Percentiles rank a stretch among this genome's conserved stretches.
These are phyloP conservation scores for Platysternon megacephalum DNA, from an alignment of 2,113 vertebrate species.

Conservation along the genomic window DNA sequence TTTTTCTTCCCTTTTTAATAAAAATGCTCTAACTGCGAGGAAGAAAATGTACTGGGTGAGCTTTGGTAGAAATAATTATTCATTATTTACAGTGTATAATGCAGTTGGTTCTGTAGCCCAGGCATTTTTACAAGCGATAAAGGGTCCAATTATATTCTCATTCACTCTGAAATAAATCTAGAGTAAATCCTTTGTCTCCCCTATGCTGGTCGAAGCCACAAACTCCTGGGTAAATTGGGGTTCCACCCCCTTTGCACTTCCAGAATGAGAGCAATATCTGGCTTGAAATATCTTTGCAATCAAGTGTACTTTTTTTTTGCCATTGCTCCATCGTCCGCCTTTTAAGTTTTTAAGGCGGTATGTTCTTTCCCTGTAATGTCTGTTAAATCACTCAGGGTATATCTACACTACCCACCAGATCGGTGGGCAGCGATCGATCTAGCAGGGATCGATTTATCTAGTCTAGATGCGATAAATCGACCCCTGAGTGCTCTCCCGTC, in stretches of 20 bases:
- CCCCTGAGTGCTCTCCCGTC: no score
- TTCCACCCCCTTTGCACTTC: not conserved
- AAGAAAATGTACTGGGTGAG: not conserved
- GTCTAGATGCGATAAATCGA: no score
- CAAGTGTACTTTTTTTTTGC: not conserved
- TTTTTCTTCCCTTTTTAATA: not conserved
- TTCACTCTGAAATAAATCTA: slow-evolving; percentile 20
- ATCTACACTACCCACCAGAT: no score
- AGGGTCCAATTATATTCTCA: not conserved
- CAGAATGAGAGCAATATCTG: not conserved
- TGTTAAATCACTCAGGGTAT: not conserved
- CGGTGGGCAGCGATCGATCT: no score
- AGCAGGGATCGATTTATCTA: no score
- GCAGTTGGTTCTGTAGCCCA: not conserved
- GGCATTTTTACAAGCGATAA: slow-evolving; percentile 21
- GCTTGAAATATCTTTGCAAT: not conserved
- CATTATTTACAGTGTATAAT: not conserved
- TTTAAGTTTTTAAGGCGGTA: not conserved
- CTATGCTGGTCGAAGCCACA: not conserved
- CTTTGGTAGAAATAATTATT: slow-evolving; percentile 17
- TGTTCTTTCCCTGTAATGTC: not conserved
- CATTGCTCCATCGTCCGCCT: not conserved
- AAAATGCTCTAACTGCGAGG: not conserved
- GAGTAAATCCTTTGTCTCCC: not conserved
- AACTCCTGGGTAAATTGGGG: not conserved